A percentile compares a stretch with the other conserved stretches of the same genome.
phyloP scores from a whole-genome alignment of 2,797 vertebrate species.

The Sarcophilus harrisii region DNA sequence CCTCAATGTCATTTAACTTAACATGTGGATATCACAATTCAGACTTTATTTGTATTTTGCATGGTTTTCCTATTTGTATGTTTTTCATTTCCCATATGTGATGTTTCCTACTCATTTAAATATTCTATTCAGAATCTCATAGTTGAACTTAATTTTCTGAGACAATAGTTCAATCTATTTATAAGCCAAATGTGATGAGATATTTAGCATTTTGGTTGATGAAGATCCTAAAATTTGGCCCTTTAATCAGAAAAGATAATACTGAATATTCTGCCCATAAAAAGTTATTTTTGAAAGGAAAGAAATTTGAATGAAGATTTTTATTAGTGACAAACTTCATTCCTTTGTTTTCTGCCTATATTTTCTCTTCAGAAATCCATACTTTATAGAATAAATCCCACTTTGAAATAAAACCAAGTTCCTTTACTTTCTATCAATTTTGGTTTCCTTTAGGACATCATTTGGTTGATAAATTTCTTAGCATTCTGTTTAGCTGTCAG shows the following conservation, averaged over 20 bases:
- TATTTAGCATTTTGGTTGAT: slow-evolving; percentile 55
- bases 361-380: slow-evolving; percentile 60
- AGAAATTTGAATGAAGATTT: slow-evolving; percentile 64
- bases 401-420: slow-evolving; percentile 62
- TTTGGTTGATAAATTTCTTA: slow-evolving; percentile 69
- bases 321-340: slow-evolving; percentile 62
- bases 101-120: slow-evolving; percentile 58
- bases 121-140: slow-evolving; percentile 22
- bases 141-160: slow-evolving; percentile 41
- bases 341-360: slow-evolving; percentile 67
- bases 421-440: slow-evolving; percentile 50
- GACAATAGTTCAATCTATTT: slow-evolving; percentile 60
- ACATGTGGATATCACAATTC: background rate
- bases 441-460: slow-evolving; percentile 61
- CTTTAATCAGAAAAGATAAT: slow-evolving; percentile 47
- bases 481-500: slow-evolving; percentile 65
- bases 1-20: slow-evolving; percentile 35
- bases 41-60: background rate
- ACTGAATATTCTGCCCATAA: slow-evolving; percentile 18
- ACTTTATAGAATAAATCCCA: slow-evolving; percentile 51
- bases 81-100: slow-evolving; percentile 37
- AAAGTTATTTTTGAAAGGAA: slow-evolving; percentile 60
- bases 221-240: slow-evolving; percentile 23
- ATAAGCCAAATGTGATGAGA: slow-evolving; percentile 59
- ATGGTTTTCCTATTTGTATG: slow-evolving; percentile 36